Evolutionary conservation across 2,797 vertebrate species (phyloP), one percentile per base, ranked within the genome.

Genomic region (Parauchenoglanis punctatus): DNA sequence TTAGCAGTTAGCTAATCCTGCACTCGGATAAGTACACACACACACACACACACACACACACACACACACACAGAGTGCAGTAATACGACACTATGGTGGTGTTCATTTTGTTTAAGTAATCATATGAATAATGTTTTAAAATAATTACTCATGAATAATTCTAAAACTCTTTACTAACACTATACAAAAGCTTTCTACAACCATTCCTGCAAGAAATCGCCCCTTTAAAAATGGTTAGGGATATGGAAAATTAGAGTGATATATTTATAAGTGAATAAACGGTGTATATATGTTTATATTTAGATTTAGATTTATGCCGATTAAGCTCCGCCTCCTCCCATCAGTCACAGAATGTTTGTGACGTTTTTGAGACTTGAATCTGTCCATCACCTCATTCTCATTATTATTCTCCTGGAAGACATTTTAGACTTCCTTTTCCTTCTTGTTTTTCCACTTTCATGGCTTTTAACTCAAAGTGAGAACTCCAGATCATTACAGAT

Each of bases 1-100:
- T 96, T 96, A 96, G 89, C 91, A 92, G 93, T 93, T 93, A 88
- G 92, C 91, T 96, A 95, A 95, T 95, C 95, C 93, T 87, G 12
- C 87, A 94, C 93, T 94, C 93, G 92, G 93, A 93, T 54, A 31
- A 93, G 85, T 92, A 46, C 83, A 70, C 83, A 25, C 75, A 82
- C 17, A 25, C 68, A 49, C 81, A 68, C 61, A 68, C 84, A 84
- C 72, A 86, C 65, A 83, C 84, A 31, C 81, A 68, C 81, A 68
- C 56, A 13, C 40, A 61, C 80, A 56, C 52, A 56, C 76, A 54
- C 54, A 35, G 35, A 35, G 35, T 28, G 0, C 49, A 54, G 15
- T 81, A 17, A 81, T 17, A 15, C 49, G n/a, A 49, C 83, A 76
- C 40, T 80, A 59, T 49, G 67, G 4, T 89, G 86, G 65, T 84